Evolutionary conservation across 2,888 invertebrate species (phyloP), one percentile per base, ranked within the genome.

Genomic region (Suillia variegata): DNA sequence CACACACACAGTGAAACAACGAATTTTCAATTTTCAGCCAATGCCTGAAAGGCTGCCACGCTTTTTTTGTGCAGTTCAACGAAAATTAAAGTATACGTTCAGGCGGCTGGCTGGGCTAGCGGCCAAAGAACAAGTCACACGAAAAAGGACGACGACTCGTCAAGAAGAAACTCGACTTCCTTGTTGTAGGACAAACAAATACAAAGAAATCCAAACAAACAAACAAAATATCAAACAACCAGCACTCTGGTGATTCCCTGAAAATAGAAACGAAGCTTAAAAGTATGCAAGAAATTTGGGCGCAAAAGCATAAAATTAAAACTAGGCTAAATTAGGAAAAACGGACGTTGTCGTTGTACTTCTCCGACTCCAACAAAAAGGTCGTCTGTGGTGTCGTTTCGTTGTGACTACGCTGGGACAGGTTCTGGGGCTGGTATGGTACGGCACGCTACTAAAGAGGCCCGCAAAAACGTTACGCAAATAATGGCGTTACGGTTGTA

Each of bases 261-360:
- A 12, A 31, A 31, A 31, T 12, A 8, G 38, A 38, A 38, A 38
- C n/a, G 8, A n/a, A 4, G 13, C 6, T n/a, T 13, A 13, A 4
- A 38, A 38, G n/a, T 6, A 13, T n/a, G 38, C 15, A 6, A 38
- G 38, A 6, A n/a, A n/a, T n/a, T 4, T 13, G 45, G 4, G 20
- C 6, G 18, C 6, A 5, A 20, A 45, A 45, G 31, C 50, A 21
- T 5, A 26, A 50, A 50, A 50, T 48, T 48, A 48, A 48, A 48
- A 48, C 48, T 48, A 20, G 48, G 48, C 48, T 48, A 20, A 48
- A 20, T 48, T 15, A 48, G 48, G 17, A 17, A 20, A 48, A 20
- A 20, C n/a, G 48, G 48, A 20, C 48, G n/a, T n/a, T 6, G 48
- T 20, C 5, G 48, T 45, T 6, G 18, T n/a, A n/a, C n/a, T n/a